phyloP scores from a whole-genome alignment of 2,797 vertebrate genomes.

The Chanos chanos region DNA sequence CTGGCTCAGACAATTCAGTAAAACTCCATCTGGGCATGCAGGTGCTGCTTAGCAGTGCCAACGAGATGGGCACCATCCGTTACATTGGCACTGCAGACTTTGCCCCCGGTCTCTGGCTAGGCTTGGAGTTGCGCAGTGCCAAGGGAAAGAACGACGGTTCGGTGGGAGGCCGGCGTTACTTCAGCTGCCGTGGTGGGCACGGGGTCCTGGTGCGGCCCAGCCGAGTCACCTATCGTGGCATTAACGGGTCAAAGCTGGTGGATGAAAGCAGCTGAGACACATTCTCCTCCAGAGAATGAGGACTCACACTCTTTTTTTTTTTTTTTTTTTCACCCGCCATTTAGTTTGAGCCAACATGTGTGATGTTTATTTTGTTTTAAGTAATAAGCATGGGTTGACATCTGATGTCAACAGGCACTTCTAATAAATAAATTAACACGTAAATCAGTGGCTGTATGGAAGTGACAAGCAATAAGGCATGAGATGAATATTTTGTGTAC shows the following conservation, averaged over 20 bases:
- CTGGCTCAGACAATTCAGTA: conserved; percentile 55
- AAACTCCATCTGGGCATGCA: conserved; percentile 86
- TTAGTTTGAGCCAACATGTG: too few species aligned
- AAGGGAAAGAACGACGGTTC: conserved; percentile 91
- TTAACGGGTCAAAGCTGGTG: conserved; percentile 85
- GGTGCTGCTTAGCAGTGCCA: conserved; percentile 90
- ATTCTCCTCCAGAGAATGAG: neutral
- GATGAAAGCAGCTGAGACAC: conserved; percentile 70
- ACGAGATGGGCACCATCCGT: conserved; percentile 88
- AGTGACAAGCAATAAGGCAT: too few species aligned
- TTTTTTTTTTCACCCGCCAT: too few species aligned
- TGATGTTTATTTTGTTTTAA: neutral
- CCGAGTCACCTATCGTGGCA: conserved; percentile 89
- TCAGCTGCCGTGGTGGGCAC: conserved; percentile 81
- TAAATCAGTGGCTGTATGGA: neutral
- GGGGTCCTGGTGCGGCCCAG: conserved; percentile 91
- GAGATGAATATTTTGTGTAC: too few species aligned
- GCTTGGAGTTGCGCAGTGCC: conserved; percentile 85
- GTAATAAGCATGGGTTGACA: neutral
- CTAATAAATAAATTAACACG: neutral
- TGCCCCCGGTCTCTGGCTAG: conserved; percentile 87
- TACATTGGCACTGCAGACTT: conserved; percentile 89
- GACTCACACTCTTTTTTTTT: neutral
- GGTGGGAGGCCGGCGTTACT: conserved; percentile 85
- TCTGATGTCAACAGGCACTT: neutral